Evolutionary conservation across 2,113 vertebrate species (phyloP).

Genomic region (Oncorhynchus mykiss): DNA sequence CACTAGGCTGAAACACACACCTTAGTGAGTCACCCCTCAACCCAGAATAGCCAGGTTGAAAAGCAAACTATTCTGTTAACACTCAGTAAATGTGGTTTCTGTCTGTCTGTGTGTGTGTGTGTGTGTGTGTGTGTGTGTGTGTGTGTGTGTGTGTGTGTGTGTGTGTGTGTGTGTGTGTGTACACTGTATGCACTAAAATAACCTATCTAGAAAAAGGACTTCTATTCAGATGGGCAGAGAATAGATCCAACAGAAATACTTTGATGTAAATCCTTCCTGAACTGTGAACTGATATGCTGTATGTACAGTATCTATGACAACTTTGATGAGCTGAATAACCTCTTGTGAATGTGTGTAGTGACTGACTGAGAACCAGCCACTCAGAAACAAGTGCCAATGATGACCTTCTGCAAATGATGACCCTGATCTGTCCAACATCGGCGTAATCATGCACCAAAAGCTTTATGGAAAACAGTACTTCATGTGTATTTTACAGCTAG

Average conservation of each 20-base stretch:
- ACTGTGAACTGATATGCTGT: too few relatives aligned
- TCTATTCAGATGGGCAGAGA: background rate
- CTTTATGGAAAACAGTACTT: too few relatives aligned
- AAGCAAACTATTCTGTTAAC: slow-evolving; percentile 55
- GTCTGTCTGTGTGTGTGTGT: too few relatives aligned
- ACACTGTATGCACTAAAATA: slow-evolving; percentile 9
- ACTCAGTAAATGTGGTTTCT: slow-evolving; percentile 34
- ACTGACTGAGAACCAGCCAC: background rate
- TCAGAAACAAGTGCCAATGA: background rate
- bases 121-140: too few relatives aligned
- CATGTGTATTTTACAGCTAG: too few relatives aligned
- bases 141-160: too few relatives aligned
- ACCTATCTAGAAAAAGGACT: background rate
- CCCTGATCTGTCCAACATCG: background rate
- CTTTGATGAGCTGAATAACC: slow-evolving; percentile 11
- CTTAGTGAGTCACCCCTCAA: slow-evolving; percentile 34
- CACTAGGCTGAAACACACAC: slow-evolving; percentile 56
- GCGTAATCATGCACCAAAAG: background rate
- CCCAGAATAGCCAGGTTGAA: slow-evolving; percentile 59
- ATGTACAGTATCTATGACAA: too few relatives aligned
- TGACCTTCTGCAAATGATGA: slow-evolving; percentile 3
- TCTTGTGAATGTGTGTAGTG: slow-evolving; percentile 1
- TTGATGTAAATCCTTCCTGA: background rate
- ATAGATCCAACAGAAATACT: slow-evolving; percentile 11
- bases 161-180: too few relatives aligned